phyloP scores from a whole-genome alignment of 1,140 invertebrate genomes.

The Wiebesia pumilae region DNA sequence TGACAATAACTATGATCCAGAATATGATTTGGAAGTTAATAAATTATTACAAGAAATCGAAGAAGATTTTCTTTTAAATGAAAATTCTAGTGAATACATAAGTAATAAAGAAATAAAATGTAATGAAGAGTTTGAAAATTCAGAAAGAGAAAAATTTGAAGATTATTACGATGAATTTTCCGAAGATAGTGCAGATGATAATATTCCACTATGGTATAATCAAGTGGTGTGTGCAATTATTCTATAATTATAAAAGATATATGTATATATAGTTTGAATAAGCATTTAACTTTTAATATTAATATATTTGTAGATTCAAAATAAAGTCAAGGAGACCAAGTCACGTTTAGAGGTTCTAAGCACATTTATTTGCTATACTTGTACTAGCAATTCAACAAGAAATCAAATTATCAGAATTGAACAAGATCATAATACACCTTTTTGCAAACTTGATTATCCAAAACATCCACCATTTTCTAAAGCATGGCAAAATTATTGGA shows the following conservation, averaged over 20 bases:
- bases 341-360: slow-evolving; percentile 33
- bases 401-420: slow-evolving; percentile 39
- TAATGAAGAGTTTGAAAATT: neutral
- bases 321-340: slow-evolving; percentile 33
- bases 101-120: neutral
- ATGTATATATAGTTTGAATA: neutral
- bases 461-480: slow-evolving; percentile 27
- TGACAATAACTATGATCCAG: slow-evolving; percentile 24
- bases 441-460: slow-evolving; percentile 49
- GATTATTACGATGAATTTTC: slow-evolving; percentile 44
- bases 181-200: slow-evolving; percentile 1
- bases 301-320: slow-evolving; percentile 41
- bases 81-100: neutral
- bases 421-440: slow-evolving; percentile 42
- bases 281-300: slow-evolving; percentile 12
- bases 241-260: neutral
- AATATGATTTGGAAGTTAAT: slow-evolving; percentile 30
- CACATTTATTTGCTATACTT: slow-evolving; percentile 23
- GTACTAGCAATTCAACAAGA: slow-evolving; percentile 3
- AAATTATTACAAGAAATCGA: slow-evolving; percentile 18
- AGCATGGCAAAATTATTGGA: slow-evolving; percentile 49
- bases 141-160: slow-evolving; percentile 31
- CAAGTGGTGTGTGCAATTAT: slow-evolving; percentile 38
- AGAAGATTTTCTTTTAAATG: slow-evolving; percentile 22
- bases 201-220: slow-evolving; percentile 32